phyloP scores from a whole-genome alignment of 2,113 vertebrate genomes.

The Hippocampus comes region DNA sequence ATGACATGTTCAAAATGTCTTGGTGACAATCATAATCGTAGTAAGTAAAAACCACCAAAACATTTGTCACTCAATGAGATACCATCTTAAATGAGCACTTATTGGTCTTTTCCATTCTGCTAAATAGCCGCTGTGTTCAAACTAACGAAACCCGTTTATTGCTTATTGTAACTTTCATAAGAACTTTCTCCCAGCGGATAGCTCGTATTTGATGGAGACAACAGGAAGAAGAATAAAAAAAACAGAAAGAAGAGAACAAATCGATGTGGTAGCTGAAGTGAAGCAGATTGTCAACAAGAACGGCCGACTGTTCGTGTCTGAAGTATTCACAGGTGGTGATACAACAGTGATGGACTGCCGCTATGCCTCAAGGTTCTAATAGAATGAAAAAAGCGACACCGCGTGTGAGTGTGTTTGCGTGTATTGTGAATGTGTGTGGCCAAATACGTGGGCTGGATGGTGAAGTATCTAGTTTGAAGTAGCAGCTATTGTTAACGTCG shows the following conservation, averaged over 20 bases:
- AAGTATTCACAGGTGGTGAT: slow-evolving; percentile 47
- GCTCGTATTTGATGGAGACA: not conserved
- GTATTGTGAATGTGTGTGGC: not conserved
- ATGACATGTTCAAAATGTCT: too few relatives aligned
- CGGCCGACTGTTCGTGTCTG: slow-evolving; percentile 48
- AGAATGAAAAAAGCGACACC: slow-evolving; percentile 9
- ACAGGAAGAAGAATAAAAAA: slow-evolving; percentile 22
- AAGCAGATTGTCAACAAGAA: slow-evolving; percentile 53
- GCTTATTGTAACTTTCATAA: not conserved
- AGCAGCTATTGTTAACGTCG: slow-evolving; percentile 18
- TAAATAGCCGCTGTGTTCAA: not conserved
- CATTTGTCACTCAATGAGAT: too few relatives aligned
- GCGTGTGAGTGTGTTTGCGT: not conserved
- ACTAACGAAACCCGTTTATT: not conserved
- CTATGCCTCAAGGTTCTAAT: slow-evolving; percentile 22
- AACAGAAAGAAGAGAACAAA: slow-evolving; percentile 38
- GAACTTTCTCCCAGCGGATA: not conserved
- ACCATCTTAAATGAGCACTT: not conserved
- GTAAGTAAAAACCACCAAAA: too few relatives aligned
- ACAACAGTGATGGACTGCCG: slow-evolving; percentile 44
- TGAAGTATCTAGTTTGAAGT: slow-evolving; percentile 14
- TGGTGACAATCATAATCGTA: too few relatives aligned
- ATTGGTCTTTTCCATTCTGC: not conserved
- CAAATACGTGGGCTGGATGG: not conserved
- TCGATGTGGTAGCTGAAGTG: slow-evolving; percentile 27